A percentile compares a stretch with the other conserved stretches of the same genome.
Evolutionary conservation across 2,113 vertebrate species (phyloP).

Genomic region (Sylvilagus bachmani): DNA sequence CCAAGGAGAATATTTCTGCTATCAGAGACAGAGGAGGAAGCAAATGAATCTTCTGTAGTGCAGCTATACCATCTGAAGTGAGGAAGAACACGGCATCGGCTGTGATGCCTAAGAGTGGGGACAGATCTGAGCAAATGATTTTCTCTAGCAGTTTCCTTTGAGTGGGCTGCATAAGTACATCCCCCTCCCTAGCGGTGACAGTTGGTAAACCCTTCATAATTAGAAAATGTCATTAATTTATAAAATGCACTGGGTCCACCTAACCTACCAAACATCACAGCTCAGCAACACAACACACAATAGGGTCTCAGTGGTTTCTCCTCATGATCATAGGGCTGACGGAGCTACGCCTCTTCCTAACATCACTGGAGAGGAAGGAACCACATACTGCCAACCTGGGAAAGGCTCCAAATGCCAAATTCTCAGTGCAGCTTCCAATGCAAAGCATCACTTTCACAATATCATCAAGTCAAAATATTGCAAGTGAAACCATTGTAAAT

Average conservation of each 20-base stretch:
- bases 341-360: background rate
- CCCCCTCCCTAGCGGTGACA: background rate
- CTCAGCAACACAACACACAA: background rate
- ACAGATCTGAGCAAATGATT: accelerated
- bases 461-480: background rate
- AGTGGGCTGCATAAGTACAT: background rate
- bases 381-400: too few relatives aligned
- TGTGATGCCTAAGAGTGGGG: background rate
- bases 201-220: background rate
- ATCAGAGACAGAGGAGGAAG: background rate
- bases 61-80: accelerated
- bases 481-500: background rate
- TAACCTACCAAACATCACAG: too few relatives aligned
- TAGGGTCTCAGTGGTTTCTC: background rate
- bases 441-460: background rate
- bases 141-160: background rate
- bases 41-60: too few relatives aligned
- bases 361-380: background rate
- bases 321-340: background rate
- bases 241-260: background rate
- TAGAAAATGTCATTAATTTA: background rate
- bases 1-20: background rate
- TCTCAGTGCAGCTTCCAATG: background rate
- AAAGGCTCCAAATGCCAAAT: background rate
- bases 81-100: accelerated